A percentile compares a stretch with the other conserved stretches of the same genome.
Evolutionary conservation across 2,888 invertebrate species (phyloP).

Genomic region (Pseudanteris insignis): DNA sequence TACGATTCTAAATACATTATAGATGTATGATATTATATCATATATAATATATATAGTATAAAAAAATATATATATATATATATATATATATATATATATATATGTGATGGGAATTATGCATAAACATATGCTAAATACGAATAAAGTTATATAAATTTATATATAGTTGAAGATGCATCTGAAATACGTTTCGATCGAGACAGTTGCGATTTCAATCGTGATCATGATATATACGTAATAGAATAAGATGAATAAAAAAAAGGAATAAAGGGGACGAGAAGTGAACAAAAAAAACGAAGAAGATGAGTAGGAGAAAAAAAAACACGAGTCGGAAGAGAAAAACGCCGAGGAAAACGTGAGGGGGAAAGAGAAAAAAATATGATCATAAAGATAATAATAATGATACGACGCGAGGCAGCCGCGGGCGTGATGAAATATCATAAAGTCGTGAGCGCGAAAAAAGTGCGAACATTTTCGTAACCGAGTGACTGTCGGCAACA

Average conservation of each 20-base stretch:
- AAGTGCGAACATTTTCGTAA: slow-evolving; percentile 37
- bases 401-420: too few species aligned
- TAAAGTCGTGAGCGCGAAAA: slow-evolving; percentile 27
- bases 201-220: slow-evolving; percentile 57
- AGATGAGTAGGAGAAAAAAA: too few species aligned
- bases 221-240: slow-evolving; percentile 67
- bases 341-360: too few species aligned
- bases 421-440: slow-evolving; percentile 28
- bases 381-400: too few species aligned
- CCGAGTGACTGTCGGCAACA: slow-evolving; percentile 25
- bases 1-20: slow-evolving; percentile 39
- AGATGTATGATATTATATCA: slow-evolving; percentile 42
- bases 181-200: slow-evolving; percentile 35
- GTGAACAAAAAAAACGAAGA: too few species aligned
- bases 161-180: slow-evolving; percentile 42
- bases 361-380: too few species aligned
- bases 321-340: too few species aligned
- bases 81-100: too few species aligned
- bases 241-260: slow-evolving; percentile 53
- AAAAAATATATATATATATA: too few species aligned
- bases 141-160: slow-evolving; percentile 36
- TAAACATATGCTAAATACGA: too few species aligned
- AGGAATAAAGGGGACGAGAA: too few species aligned
- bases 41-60: slow-evolving; percentile 34
- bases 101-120: too few species aligned